Base-by-base conservation (phyloP, 2,113 vertebrate genomes). In the Pampusana beccarii region DNA sequence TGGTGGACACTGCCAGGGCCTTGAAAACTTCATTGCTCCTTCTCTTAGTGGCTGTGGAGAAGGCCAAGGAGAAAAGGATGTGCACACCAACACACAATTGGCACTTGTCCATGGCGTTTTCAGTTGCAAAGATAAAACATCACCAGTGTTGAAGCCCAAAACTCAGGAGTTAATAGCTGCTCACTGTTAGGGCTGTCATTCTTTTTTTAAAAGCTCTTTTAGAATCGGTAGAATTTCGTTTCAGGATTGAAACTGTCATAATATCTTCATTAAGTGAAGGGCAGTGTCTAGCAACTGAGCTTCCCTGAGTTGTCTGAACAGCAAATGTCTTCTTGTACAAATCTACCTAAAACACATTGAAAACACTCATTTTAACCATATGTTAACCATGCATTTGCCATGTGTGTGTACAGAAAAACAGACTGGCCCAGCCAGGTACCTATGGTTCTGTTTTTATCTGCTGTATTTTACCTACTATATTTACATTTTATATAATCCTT, bases 261-360 rank as follows among this genome's bases (percentile, higher is more conserved):
- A 34, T 82, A 83, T 24, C 66, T 83, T 89, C 1, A 1, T 71
- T 73, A 60, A 56, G 66, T 5, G 1, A 82, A 34, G 66, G 53
- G 11, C 69, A 86, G 48, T 5, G 18, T 90, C 61, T 86, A 75
- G 44, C 3, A 2, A 81, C 10, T 31, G 61, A 92, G 77, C 33
- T 87, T 88, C 65, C 48, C 40, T 57, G 23, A 83, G 67, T 78
- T 92, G 65, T 92, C 77, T 91, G 85, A 71, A 95, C 40, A 94
- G 48, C 29, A 92, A 94, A 88, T 46, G 34, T 92, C 71, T 91
- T 82, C 69, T 86, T 69, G 38, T 57, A 42, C 36, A 91, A 74
- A 48, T 71, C 31, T 71, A 34, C 36, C 72, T 93, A 72, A 80
- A 86, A 86, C 48, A 75, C 29, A 62, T 29, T 46, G 57, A 54